phyloP scores from a whole-genome alignment of 2,888 invertebrate genomes.

The Autographa gamma region DNA sequence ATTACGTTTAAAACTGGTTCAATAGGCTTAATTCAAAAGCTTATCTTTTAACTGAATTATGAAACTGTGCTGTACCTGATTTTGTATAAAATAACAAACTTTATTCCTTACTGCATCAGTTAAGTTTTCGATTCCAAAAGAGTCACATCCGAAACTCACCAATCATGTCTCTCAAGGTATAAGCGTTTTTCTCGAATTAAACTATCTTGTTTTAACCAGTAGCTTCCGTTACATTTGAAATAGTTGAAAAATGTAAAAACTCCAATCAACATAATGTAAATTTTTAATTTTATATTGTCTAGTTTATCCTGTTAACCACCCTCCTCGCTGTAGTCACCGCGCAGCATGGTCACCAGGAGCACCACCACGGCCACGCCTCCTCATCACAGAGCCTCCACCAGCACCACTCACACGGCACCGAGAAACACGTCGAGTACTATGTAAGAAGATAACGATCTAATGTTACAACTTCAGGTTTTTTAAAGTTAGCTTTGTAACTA shows the following conservation, averaged over 20 bases:
- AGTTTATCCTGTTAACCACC: not conserved
- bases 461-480: not conserved
- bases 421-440: constrained; percentile 51
- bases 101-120: not conserved
- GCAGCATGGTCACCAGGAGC: constrained; percentile 50
- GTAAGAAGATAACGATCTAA: constrained; percentile 22
- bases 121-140: not conserved
- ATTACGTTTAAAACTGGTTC: too few species aligned
- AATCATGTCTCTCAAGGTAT: not conserved
- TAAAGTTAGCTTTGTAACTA: not conserved
- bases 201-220: not conserved
- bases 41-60: too few species aligned
- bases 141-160: not conserved
- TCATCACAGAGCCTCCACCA: constrained; percentile 68
- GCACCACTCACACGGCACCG: constrained; percentile 52
- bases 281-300: not conserved
- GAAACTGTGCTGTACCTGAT: too few species aligned
- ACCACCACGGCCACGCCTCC: constrained; percentile 64
- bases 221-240: too few species aligned
- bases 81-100: too few species aligned
- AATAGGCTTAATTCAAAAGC: too few species aligned
- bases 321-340: not conserved
- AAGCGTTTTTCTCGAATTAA: not conserved
- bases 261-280: not conserved
- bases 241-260: not conserved